These are phyloP conservation scores for Spondyliosoma cantharus DNA, from an alignment of 2,797 vertebrate genomes.

Conservation along the genomic window DNA sequence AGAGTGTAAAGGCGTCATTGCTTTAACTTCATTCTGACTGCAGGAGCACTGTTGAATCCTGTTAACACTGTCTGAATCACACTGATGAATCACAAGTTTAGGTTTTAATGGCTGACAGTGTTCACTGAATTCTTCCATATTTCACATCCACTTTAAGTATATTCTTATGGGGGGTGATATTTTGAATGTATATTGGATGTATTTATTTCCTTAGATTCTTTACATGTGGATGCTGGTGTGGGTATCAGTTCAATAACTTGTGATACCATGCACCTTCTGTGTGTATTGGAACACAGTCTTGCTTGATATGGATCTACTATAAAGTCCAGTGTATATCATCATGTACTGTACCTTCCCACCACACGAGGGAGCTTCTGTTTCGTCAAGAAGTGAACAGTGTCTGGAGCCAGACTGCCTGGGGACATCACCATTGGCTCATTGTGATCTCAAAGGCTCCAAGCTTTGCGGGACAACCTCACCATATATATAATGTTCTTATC, in stretches of 20 bases:
- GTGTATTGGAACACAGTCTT: slow-evolving; percentile 8
- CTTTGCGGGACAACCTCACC: slow-evolving; percentile 31
- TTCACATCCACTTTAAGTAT: background rate
- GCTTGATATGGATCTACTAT: background rate
- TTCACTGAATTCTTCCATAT: slow-evolving; percentile 17
- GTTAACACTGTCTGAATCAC: slow-evolving; percentile 51
- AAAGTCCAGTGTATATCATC: background rate
- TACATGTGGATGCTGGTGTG: slow-evolving; percentile 21
- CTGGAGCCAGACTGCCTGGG: slow-evolving; percentile 2
- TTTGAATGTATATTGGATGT: slow-evolving; percentile 29
- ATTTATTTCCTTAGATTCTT: slow-evolving; percentile 18
- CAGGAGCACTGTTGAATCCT: slow-evolving; percentile 29
- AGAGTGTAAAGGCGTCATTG: slow-evolving; percentile 25
- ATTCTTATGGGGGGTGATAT: slow-evolving; percentile 8
- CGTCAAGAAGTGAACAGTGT: slow-evolving; percentile 9
- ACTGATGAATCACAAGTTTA: slow-evolving; percentile 8
- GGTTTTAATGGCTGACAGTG: slow-evolving; percentile 27
- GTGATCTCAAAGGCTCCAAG: background rate
- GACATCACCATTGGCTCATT: background rate
- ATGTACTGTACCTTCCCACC: slow-evolving; percentile 17
- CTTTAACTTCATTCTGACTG: slow-evolving; percentile 50
- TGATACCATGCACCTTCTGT: slow-evolving; percentile 5
- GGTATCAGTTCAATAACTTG: background rate
- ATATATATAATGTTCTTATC: slow-evolving; percentile 28
- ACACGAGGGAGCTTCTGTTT: slow-evolving; percentile 13